Base-by-base conservation (phyloP, 2,113 vertebrate genomes). In the western clawed frog (Xenopus tropicalis) region DNA sequence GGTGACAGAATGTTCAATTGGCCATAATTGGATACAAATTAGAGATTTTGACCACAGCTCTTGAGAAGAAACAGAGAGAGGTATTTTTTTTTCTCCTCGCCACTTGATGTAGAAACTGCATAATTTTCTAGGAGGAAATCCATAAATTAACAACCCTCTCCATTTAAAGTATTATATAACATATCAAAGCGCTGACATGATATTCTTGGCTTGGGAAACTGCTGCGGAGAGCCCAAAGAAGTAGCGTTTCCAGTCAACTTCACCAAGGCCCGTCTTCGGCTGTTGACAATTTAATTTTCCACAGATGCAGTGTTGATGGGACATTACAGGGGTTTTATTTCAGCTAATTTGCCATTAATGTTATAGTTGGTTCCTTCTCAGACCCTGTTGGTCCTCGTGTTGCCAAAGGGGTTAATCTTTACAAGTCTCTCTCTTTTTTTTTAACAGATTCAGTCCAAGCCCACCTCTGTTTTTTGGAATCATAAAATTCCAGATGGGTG, bases 401-500 rank as follows among this genome's bases (percentile, higher is more conserved):
- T 48, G 17, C 6, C 43, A 22, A 43, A 46, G 37, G 46, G 46
- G 46, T 68, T 67, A 69, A 68, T 17, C 8, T 2, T 21, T 51
- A n/a, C 25, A 66, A 48, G 22, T 54, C 22, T 12, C n/a, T n/a
- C n/a, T n/a, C n/a, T 2, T 11, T 54, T 71, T 14, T 16, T 64
- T 65, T 65, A 16, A 19, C 25, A 51, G 42, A 56, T 69, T 24
- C 44, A 62, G 14, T 51, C 64, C 64, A 74, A 74, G 65, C 72
- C 72, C 72, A 74, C 72, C 72, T 74, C 72, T 75, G 72, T 61
- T 75, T 62, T 68, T 69, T 75, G 72, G 72, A 74, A 69, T 75
- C 72, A 75, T 75, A 75, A 75, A 75, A 75, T 75, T 75, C 72
- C 72, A 75, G 72, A 75, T 75, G 72, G 72, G 72, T 75, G 66